Conservation (phyloP, 2,113 vertebrate genomes). For the Malurus alboscapulatus region DNA sequence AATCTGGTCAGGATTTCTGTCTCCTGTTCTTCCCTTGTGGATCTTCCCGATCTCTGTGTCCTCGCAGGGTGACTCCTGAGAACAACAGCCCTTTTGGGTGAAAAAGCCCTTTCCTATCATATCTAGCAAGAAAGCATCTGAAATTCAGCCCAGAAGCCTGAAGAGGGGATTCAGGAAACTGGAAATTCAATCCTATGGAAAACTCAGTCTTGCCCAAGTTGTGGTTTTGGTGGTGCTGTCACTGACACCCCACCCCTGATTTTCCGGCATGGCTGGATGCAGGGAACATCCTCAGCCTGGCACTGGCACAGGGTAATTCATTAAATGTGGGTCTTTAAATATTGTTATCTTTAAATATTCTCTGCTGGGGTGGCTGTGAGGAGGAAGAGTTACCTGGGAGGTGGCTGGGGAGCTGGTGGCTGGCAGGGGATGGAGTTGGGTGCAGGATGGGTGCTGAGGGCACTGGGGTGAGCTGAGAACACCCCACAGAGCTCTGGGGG, state of each 20-base stretch:
- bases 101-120: neutral
- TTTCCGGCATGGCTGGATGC: fast-evolving
- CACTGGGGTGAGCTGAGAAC: neutral
- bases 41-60: neutral
- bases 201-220: neutral
- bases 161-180: neutral
- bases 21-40: neutral
- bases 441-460: neutral
- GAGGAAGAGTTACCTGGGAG: neutral
- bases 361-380: neutral
- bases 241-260: neutral
- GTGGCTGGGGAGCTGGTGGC: neutral
- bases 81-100: neutral
- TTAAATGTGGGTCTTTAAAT: neutral
- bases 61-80: neutral
- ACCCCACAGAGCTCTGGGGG: neutral
- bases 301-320: too few species aligned
- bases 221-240: neutral
- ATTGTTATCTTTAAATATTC: neutral
- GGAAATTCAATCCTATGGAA: neutral
- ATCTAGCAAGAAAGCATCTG: neutral
- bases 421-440: neutral
- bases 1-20: neutral
- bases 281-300: neutral
- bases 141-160: neutral